These are phyloP conservation scores for Plodia interpunctella DNA, from an alignment of 1,140 invertebrate species.

Conservation along the genomic window DNA sequence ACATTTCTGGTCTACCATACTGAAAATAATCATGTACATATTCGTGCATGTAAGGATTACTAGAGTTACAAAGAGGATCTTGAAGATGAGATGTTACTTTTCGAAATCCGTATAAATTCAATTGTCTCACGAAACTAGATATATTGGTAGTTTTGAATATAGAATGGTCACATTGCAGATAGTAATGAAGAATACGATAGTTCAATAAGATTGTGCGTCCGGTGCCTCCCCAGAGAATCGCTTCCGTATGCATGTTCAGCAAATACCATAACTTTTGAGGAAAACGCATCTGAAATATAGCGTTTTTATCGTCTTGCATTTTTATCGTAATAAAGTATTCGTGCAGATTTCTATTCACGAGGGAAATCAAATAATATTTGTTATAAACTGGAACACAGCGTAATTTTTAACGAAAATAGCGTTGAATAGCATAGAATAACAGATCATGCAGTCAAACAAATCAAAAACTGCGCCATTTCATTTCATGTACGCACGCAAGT, in stretches of 20 bases:
- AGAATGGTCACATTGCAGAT: slow-evolving; percentile 72
- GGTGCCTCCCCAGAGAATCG: slow-evolving; percentile 77
- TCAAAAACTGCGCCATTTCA: slow-evolving; percentile 8
- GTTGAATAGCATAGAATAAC: no score
- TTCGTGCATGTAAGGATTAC: slow-evolving; percentile 79
- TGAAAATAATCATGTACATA: slow-evolving; percentile 79
- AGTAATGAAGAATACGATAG: slow-evolving; percentile 77
- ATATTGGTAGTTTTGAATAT: slow-evolving; percentile 81
- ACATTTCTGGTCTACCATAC: slow-evolving; percentile 69
- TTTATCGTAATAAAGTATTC: slow-evolving; percentile 13
- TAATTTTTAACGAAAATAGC: no score
- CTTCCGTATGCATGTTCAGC: slow-evolving; percentile 74
- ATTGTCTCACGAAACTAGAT: slow-evolving; percentile 79
- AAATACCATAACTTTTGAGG: slow-evolving; percentile 81
- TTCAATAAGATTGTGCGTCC: slow-evolving; percentile 78
- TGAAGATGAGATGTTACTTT: slow-evolving; percentile 80
- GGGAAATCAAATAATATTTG: no score
- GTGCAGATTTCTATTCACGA: no score
- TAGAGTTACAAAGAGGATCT: slow-evolving; percentile 75
- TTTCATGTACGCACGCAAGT: no score
- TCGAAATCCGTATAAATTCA: slow-evolving; percentile 81
- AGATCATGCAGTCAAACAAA: not conserved
- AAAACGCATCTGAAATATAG: slow-evolving; percentile 78
- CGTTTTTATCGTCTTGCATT: slow-evolving; percentile 73
- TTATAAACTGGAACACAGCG: no score